Base-by-base conservation (phyloP, 1,140 invertebrate species). In the Macrostomum lignano region DNA sequence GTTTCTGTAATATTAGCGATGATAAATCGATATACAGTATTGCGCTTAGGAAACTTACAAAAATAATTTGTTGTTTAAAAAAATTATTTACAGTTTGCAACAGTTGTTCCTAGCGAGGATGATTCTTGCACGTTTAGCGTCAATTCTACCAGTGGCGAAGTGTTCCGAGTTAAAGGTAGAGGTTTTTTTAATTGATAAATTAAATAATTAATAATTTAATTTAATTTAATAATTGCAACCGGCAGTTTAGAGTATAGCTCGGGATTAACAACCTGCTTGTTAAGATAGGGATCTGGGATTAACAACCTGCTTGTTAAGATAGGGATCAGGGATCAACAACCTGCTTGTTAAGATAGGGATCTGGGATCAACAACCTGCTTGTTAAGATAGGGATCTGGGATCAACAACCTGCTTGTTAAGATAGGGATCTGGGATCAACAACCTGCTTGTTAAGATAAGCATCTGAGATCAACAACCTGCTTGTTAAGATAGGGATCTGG, bases 41-140 rank as follows among this genome's bases (percentile, higher is more conserved):
- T 9, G 9, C 9, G 9, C 13, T 24, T 24, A 24, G 9, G 13
- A 24, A 15, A 15, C 7, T 9, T 15, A 11, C 11, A 31, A 7
- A 31, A 20, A 7, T 28, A 21, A 31, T 21, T n/a, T 22, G 11
- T 36, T 0, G n/a, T n/a, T n/a, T n/a, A n/a, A n/a, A n/a, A n/a
- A n/a, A n/a, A n/a, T n/a, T n/a, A n/a, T 31, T 31, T 26, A 14
- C 37, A 60, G 55, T 77, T 75, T 33, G 77, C 82, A 36, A 74
- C 86, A 0, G 75, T 94, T 40, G 76, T 73, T 41, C 82, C 82
- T 0, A 86, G 78, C 52, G 82, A 91, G 52, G 84, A 94, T 58
- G 84, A 93, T 61, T 86, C 77, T 0, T 72, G 74, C 43, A 88
- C 81, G 2, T 94, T 91, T 51, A 73, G 72, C 25, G 74, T 91